Base-by-base conservation (phyloP, 1,140 invertebrate genomes). In the Sycophila sp. region DNA sequence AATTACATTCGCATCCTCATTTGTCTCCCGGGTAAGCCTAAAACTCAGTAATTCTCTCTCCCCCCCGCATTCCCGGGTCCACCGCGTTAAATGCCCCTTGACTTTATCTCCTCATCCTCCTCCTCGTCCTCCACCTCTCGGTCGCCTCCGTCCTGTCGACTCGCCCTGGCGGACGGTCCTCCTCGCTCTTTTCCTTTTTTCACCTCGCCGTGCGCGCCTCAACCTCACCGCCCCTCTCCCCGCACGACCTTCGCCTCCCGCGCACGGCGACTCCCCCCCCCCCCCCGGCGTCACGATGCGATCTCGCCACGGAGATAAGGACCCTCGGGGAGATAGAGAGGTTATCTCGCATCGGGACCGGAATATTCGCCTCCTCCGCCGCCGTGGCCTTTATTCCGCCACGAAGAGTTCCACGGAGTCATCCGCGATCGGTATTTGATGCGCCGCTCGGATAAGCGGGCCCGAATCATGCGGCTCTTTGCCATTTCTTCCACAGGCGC, bases 341-440 rank as follows among this genome's bases (percentile, higher is more conserved):
- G 68, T 70, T 70, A 70, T 70, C 68, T 59, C 26, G 38, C 19
- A 55, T 56, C 55, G 58, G 6, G 32, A 7, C 38, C 32, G 32
- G 59, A 69, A 70, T 70, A 70, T 70, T 70, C 58, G 67, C 42
- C 40, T 19, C 17, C 26, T 24, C 55, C 4, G 7, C 6, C 3
- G 55, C 32, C n/a, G 38, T 1, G 32, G 67, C 66, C 67, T 68
- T 68, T 68, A 68, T 68, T 60, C 62, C 56, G 15, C 38, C 47
- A 17, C n/a, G n/a, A n/a, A 22, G 34, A 40, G 45, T 38, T 32
- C 45, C 58, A n/a, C n/a, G n/a, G n/a, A 70, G 47, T 56, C 68
- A 63, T 70, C 49, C 66, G 38, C 56, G 59, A 70, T 70, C 68
- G 68, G 68, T 63, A 70, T 70, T 70, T 70, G 68, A 70, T 70